A percentile compares a stretch with the other conserved stretches of the same genome.
These are phyloP conservation scores for Bubo blakistoni DNA, from an alignment of 2,113 vertebrate genomes.

Conservation along the genomic window DNA sequence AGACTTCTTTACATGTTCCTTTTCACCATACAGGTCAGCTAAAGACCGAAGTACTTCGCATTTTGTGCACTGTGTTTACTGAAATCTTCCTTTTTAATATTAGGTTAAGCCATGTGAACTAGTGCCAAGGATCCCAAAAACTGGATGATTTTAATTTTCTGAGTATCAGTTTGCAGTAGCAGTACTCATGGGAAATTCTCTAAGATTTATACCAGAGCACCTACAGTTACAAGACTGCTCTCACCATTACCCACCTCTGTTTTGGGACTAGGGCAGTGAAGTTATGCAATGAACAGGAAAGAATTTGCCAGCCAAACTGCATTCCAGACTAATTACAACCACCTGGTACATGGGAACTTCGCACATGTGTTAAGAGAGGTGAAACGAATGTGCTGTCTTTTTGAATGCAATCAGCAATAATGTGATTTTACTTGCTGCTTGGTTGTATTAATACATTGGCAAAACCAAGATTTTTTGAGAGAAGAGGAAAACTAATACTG, in stretches of 20 bases:
- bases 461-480: neutral
- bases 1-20: neutral
- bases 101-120: neutral
- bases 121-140: neutral
- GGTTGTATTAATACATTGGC: neutral
- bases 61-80: neutral
- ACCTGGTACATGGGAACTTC: slow-evolving; percentile 52
- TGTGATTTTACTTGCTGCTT: slow-evolving; percentile 37
- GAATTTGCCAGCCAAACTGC: slow-evolving; percentile 44
- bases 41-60: rapidly evolving
- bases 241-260: neutral
- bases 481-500: neutral
- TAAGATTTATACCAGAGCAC: neutral
- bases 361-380: neutral
- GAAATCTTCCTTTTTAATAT: neutral
- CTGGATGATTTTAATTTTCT: neutral
- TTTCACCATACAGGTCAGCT: neutral
- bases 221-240: neutral
- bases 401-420: slow-evolving; percentile 43
- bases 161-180: neutral
- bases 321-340: slow-evolving; percentile 55
- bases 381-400: slow-evolving; percentile 46
- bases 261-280: neutral
- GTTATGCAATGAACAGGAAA: slow-evolving; percentile 16
- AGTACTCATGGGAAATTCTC: neutral